Conservation (phyloP, 2,888 invertebrate species). For the Ectobius pallidus region DNA sequence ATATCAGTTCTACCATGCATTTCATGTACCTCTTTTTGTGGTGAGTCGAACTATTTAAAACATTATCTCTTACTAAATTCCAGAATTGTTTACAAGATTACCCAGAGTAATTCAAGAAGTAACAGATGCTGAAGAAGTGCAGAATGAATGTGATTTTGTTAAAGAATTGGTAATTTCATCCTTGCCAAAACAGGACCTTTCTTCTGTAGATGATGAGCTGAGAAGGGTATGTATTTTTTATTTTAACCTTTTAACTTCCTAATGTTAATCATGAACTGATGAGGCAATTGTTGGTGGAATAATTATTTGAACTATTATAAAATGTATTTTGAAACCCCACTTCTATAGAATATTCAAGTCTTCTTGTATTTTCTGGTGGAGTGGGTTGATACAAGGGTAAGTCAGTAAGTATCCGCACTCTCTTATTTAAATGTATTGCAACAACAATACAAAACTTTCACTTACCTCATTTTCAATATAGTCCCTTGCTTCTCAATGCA, state of each 20-base stretch:
- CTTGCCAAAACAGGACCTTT: not conserved
- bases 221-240: constrained; percentile 12
- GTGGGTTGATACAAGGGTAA: no score
- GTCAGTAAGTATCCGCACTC: no score
- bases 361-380: not conserved
- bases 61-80: no score
- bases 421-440: no score
- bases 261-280: not conserved
- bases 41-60: no score
- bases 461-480: no score
- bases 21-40: no score
- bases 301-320: not conserved
- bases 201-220: not conserved
- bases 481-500: no score
- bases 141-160: not conserved
- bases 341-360: not conserved
- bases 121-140: not conserved
- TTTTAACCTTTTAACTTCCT: not conserved
- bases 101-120: not conserved
- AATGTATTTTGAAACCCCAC: not conserved
- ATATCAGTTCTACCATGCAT: no score
- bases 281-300: not conserved
- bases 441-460: no score
- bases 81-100: constrained; percentile 5
- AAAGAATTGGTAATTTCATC: not conserved